Base-by-base conservation (phyloP, 2,797 vertebrate genomes). In the Sebastes kiyomatsui region DNA sequence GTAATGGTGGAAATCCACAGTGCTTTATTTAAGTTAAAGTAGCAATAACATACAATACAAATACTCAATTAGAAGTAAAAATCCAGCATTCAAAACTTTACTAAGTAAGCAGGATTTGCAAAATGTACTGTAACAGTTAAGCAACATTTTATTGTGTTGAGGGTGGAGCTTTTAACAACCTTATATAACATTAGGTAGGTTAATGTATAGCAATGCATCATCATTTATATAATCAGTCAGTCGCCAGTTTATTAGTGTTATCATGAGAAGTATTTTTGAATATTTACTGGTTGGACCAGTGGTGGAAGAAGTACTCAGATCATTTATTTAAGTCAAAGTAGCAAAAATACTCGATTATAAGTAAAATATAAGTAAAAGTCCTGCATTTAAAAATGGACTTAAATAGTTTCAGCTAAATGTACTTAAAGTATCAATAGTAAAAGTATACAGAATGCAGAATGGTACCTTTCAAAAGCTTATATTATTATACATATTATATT, bases 401-500 rank as follows among this genome's bases (percentile, higher is more conserved):
- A 20, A 46, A 49, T 20, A 49, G 16, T 18, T 18, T 18, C 16
- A 49, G 16, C 7, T 49, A 20, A 49, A 49, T 49, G 16, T 20
- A 18, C 42, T 49, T 49, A 49, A 49, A 49, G 16, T 20, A 49
- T 49, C 16, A 18, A 49, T 0, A 0, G 42, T 49, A 18, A 49
- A 49, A 46, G 42, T 46, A 18, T 18, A 0, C 6, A 46, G 14
- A 46, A 46, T 16, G 42, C 42, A 7, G 42, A 46, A 16, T 46
- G 14, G 42, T 46, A 18, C 14, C 42, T 46, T 46, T 46, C 42
- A 46, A 46, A 46, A 18, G 42, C 42, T 1, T 18, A 46, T 46
- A 46, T 18, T 46, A 46, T 16, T 3, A 18, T 16, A 46, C 6
- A 18, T 0, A 46, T 18, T 18, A 18, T 0, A 46, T 0, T 46